Evolutionary conservation across 1,140 invertebrate genomes (phyloP).

Genomic region (Limonius californicus): DNA sequence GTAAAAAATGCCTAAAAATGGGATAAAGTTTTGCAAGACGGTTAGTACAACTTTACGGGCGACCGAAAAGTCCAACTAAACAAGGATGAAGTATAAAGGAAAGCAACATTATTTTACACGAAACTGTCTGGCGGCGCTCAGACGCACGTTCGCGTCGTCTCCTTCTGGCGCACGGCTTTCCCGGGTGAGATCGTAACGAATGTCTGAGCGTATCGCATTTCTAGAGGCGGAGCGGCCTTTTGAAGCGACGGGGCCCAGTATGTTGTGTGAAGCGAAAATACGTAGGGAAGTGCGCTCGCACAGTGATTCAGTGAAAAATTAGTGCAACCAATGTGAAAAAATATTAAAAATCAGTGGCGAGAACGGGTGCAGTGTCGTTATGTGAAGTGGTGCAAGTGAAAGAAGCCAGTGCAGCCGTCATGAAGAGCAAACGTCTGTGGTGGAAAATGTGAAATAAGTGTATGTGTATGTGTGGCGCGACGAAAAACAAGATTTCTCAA

Average conservation of each 20-base stretch:
- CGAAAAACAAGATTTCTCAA: conserved; percentile 59
- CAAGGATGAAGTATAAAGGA: conserved; percentile 43
- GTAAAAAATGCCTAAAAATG: neutral
- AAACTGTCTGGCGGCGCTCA: conserved; percentile 33
- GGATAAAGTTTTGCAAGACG: conserved; percentile 32
- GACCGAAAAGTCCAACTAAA: conserved; percentile 40
- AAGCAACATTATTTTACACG: conserved; percentile 40
- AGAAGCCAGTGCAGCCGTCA: conserved; percentile 23
- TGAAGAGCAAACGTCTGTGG: conserved; percentile 42
- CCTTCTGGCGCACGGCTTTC: conserved; percentile 20
- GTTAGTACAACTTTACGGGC: conserved; percentile 38
- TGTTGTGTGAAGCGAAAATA: conserved; percentile 44
- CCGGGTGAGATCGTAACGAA: conserved; percentile 20
- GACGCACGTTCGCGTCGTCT: conserved; percentile 24
- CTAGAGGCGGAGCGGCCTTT: conserved; percentile 41
- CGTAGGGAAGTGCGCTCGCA: conserved; percentile 40
- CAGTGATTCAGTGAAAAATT: conserved; percentile 36
- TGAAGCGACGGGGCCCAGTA: conserved; percentile 39
- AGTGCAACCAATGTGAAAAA: conserved; percentile 30
- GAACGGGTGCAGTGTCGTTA: conserved; percentile 20
- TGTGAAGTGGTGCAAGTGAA: conserved; percentile 20
- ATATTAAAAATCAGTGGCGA: conserved; percentile 29
- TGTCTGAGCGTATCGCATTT: conserved; percentile 24
- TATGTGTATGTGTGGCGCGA: conserved; percentile 44
- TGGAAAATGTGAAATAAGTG: conserved; percentile 27